These are phyloP conservation scores for Anticlea derivata DNA, from an alignment of 2,888 invertebrate genomes.

Conservation along the genomic window DNA sequence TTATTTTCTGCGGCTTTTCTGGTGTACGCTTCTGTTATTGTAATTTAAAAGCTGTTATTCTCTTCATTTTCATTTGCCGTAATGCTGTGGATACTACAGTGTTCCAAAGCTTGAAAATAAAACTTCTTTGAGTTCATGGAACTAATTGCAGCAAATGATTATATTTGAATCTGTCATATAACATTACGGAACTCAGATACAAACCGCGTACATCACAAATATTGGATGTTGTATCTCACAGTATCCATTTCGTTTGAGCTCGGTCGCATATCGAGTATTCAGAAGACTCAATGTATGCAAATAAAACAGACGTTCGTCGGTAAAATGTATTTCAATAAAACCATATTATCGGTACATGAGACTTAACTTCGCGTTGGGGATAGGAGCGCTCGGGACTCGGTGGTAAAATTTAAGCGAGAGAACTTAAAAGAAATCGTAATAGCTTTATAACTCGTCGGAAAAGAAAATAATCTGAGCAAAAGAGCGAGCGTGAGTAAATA, in stretches of 20 bases:
- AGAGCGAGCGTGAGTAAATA: constrained; percentile 60
- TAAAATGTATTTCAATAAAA: constrained; percentile 53
- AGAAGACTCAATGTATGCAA: constrained; percentile 46
- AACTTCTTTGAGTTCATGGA: constrained; percentile 1
- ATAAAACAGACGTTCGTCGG: constrained; percentile 49
- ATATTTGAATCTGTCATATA: constrained; percentile 9
- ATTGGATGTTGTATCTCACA: constrained; percentile 31
- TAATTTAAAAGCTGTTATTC: constrained; percentile 28
- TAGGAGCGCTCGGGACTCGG: constrained; percentile 32
- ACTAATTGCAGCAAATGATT: constrained; percentile 3
- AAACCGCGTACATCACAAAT: constrained; percentile 31
- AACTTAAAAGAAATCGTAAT: constrained; percentile 60
- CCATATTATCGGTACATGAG: constrained; percentile 35
- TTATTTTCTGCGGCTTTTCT: constrained; percentile 35
- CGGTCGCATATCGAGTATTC: constrained; percentile 44
- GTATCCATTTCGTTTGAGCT: constrained; percentile 35
- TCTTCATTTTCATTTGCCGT: constrained; percentile 15
- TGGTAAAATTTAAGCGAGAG: constrained; percentile 38
- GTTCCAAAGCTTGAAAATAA: neutral
- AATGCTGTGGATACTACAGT: constrained; percentile 2
- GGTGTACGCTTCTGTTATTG: constrained; percentile 29
- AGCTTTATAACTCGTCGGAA: constrained; percentile 62
- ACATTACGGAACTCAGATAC: constrained; percentile 17
- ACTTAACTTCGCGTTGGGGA: constrained; percentile 34
- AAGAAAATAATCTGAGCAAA: constrained; percentile 65